Evolutionary conservation across 2,888 invertebrate species (phyloP).

Genomic region (Micropterix aruncella): DNA sequence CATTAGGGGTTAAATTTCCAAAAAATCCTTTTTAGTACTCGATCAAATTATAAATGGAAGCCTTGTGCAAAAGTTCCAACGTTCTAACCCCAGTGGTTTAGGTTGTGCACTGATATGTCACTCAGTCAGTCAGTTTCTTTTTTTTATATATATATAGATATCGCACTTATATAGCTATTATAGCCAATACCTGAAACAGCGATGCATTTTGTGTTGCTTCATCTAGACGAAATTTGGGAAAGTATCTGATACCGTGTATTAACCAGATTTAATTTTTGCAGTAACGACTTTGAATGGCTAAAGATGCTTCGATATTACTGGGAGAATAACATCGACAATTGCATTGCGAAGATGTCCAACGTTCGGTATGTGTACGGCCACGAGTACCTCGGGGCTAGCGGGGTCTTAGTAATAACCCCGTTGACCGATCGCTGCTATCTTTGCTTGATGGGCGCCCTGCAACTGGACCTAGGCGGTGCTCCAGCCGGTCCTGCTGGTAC

Average conservation of each 20-base stretch:
- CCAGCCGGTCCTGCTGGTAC: slow-evolving; percentile 79
- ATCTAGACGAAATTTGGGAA: no score
- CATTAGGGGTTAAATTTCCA: no score
- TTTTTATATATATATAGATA: no score
- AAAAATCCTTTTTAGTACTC: no score
- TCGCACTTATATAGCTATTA: no score
- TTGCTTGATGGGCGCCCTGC: slow-evolving; percentile 81
- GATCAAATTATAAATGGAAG: no score
- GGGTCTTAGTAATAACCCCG: slow-evolving; percentile 79
- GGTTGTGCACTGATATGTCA: no score
- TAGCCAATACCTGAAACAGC: no score
- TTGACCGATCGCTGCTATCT: slow-evolving; percentile 80
- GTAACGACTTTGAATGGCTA: slow-evolving; percentile 74
- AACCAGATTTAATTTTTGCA: slow-evolving; percentile 19
- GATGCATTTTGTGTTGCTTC: no score
- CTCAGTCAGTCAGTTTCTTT: background rate
- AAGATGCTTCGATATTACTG: slow-evolving; percentile 87
- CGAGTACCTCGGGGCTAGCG: slow-evolving; percentile 80
- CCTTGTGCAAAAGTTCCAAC: no score
- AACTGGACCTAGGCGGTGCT: slow-evolving; percentile 76
- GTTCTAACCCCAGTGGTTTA: no score
- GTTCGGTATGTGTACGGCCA: slow-evolving; percentile 75
- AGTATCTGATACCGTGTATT: no score
- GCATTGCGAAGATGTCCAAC: slow-evolving; percentile 73
- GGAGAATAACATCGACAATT: slow-evolving; percentile 63